Evolutionary conservation across 2,797 vertebrate species (phyloP), one percentile per base, ranked within the genome.

Genomic region (Sebastes variabilis): DNA sequence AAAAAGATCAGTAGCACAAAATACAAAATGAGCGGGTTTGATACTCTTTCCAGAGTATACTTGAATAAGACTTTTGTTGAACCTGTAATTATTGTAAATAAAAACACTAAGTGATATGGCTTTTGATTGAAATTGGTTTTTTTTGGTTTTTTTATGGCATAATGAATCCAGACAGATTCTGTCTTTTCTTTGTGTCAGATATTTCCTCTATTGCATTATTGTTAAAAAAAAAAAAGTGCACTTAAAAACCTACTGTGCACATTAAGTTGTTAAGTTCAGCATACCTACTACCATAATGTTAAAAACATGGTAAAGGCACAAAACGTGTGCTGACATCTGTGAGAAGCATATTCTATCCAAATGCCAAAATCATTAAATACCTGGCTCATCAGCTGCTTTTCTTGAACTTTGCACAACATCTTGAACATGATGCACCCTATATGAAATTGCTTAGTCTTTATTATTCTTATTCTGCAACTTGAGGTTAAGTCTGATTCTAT

Each of bases 81-180:
- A 59, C 22, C 24, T 38, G 64, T 64, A 46, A 52, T 79, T 66
- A 79, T 8, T 69, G 49, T 59, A 34, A 76, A 75, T 59, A 72
- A 30, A 68, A 36, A 61, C 36, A 69, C 36, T 14, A 16, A 36
- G 16, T 25, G 24, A 25, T 60, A 14, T 6, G 18, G 22, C 3
- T 29, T 75, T 36, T 54, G 30, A 67, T 49, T 60, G 20, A 61
- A 59, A 24, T 58, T 46, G 38, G 4, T 2, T 0, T 6, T 38
- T 38, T 6, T 38, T 6, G 10, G 32, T 36, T 36, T 36, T 38
- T 38, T 14, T 64, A 38, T 38, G 36, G 36, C 36, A 38, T 38
- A 38, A 38, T 38, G 36, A 38, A 38, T 38, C 13, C 36, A 38
- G 0, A 38, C 36, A 38, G 36, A 38, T 38, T 38, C 36, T 38